Evolutionary conservation across 2,888 invertebrate species (phyloP).

Genomic region (Drosophila seclusa): DNA sequence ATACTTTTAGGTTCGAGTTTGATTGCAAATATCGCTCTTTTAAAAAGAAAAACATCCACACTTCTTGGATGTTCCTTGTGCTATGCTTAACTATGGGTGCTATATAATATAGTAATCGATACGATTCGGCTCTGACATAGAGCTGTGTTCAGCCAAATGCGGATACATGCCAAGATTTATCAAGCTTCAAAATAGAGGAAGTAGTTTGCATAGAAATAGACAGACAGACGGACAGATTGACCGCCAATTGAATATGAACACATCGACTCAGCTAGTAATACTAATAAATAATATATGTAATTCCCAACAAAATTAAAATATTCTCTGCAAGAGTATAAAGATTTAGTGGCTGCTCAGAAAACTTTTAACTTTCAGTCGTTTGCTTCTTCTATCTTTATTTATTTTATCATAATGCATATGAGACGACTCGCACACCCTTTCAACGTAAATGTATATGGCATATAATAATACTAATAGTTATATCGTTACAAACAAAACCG

Average conservation of each 20-base stretch:
- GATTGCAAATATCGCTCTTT: neutral
- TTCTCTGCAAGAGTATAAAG: neutral
- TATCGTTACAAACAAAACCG: neutral
- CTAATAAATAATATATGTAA: neutral
- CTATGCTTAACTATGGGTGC: neutral
- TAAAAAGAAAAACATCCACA: fast-evolving
- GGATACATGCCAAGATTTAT: neutral
- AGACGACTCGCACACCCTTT: neutral
- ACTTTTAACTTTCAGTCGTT: neutral
- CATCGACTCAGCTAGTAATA: neutral
- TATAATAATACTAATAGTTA: slow-evolving; percentile 15
- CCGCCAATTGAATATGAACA: neutral
- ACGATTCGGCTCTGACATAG: neutral
- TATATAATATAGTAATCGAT: neutral
- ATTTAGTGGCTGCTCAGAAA: neutral
- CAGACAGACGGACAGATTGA: neutral
- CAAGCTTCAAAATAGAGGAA: neutral
- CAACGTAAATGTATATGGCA: neutral
- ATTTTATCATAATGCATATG: neutral
- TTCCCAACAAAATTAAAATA: neutral
- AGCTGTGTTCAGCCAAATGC: neutral
- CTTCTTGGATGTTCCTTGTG: neutral
- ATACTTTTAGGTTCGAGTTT: slow-evolving; percentile 20
- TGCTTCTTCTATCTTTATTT: neutral
- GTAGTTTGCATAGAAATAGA: neutral